Evolutionary conservation across 2,797 vertebrate genomes (phyloP).

Genomic region (Coracias cyanogaster): DNA sequence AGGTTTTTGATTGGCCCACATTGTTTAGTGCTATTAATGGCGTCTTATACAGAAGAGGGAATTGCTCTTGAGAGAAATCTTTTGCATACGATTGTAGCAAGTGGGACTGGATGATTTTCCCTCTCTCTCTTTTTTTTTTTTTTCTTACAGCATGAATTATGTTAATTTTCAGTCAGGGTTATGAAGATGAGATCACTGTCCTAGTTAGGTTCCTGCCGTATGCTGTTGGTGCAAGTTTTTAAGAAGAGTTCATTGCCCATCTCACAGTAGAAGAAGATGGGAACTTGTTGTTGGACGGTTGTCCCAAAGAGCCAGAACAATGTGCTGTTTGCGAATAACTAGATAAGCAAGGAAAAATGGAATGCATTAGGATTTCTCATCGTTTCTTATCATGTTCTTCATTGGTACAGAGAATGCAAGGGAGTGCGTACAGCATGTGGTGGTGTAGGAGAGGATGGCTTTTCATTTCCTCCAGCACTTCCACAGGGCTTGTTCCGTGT

Average conservation of each 20-base stretch:
- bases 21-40: slow-evolving; percentile 18
- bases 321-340: background rate
- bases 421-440: background rate
- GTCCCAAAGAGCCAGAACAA: background rate
- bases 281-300: background rate
- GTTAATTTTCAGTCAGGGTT: background rate
- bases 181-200: background rate
- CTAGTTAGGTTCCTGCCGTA: background rate
- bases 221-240: background rate
- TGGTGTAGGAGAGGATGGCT: background rate
- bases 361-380: background rate
- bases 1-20: slow-evolving; percentile 21
- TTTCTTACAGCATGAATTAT: background rate
- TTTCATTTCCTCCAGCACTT: slow-evolving; percentile 1
- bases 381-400: background rate
- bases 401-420: background rate
- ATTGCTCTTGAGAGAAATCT: slow-evolving; percentile 15
- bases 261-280: background rate
- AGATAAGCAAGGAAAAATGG: background rate
- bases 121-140: background rate
- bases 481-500: slow-evolving; percentile 25
- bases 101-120: background rate
- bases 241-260: background rate
- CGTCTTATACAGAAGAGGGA: background rate
- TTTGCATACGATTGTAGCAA: background rate